phyloP scores from a whole-genome alignment of 2,888 invertebrate species.

The Congeria kusceri region DNA sequence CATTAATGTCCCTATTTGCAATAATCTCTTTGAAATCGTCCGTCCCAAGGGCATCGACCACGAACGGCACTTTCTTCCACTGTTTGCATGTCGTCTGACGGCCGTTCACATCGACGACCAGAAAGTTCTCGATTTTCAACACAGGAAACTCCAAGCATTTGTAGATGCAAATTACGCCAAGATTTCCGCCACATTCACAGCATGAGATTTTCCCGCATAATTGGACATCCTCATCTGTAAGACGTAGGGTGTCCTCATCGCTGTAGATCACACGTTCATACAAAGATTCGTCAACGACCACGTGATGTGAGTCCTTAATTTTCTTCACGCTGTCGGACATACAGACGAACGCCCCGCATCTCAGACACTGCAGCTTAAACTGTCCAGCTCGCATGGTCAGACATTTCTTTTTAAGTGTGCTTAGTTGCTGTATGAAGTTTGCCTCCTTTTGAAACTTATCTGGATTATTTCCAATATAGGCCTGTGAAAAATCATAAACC shows the following conservation, averaged over 20 bases:
- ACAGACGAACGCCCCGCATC: slow-evolving; percentile 76
- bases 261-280: slow-evolving; percentile 47
- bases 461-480: slow-evolving; percentile 33
- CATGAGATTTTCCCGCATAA: slow-evolving; percentile 67
- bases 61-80: slow-evolving; percentile 72
- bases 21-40: slow-evolving; percentile 63
- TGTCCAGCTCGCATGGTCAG: slow-evolving; percentile 57
- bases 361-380: slow-evolving; percentile 75
- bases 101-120: slow-evolving; percentile 66
- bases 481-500: slow-evolving; percentile 31
- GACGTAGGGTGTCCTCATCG: slow-evolving; percentile 39
- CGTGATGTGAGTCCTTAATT: slow-evolving; percentile 76
- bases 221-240: slow-evolving; percentile 54
- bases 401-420: slow-evolving; percentile 34
- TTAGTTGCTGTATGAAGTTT: slow-evolving; percentile 67
- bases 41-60: slow-evolving; percentile 48
- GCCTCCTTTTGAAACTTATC: slow-evolving; percentile 58
- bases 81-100: slow-evolving; percentile 63
- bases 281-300: slow-evolving; percentile 69
- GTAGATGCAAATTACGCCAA: slow-evolving; percentile 69
- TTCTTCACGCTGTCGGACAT: slow-evolving; percentile 75
- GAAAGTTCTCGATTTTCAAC: slow-evolving; percentile 68
- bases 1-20: slow-evolving; percentile 2
- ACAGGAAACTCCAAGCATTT: slow-evolving; percentile 67
- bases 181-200: slow-evolving; percentile 69